Evolutionary conservation across 1,140 invertebrate species (phyloP), one percentile per base, ranked within the genome.

Genomic region (Coptotermes formosanus): DNA sequence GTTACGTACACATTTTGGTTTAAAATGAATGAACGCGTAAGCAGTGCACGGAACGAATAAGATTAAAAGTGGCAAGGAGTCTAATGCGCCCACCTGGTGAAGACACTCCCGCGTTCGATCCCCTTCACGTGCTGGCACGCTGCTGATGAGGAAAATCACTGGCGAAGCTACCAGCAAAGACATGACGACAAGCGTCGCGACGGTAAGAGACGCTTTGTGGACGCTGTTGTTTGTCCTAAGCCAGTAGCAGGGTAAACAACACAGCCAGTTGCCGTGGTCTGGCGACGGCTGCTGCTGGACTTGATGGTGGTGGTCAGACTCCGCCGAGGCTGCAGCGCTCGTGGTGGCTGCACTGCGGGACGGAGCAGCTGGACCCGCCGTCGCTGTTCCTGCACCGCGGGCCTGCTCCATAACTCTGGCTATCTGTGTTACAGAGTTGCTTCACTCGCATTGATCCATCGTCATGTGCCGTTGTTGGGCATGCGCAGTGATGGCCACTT

Each of bases 171-270:
- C 93, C 82, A 94, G 89, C 45, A 94, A 88, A 25, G 93, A 93
- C 81, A 93, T 94, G 82, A 94, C 93, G 82, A 94, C 88, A 30
- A 94, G 88, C 85, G 93, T 94, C 25, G 93, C 93, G 82, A 93
- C 91, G 59, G 92, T 93, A 81, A 94, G 92, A 21, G 93, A 91
- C 75, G 93, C 93, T 89, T 94, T 93, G 90, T 94, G 93, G 45
- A 94, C 93, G 52, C 93, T 92, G 85, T 92, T 92, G 87, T 93
- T 93, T 19, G 92, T 91, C 16, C 91, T 89, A 0, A 94, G 89
- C 93, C 93, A 93, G 87, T 93, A 91, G 85, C 93, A 94, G 7
- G 93, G 93, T 59, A 92, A 90, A 88, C 93, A 94, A 86, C 93
- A 94, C 86, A 94, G 91, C 93, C 93, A 94, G 43, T 91, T 91